Percentiles rank a stretch among this genome's conserved stretches.
phyloP scores from a whole-genome alignment of 1,140 invertebrate genomes.

The Argopecten irradians region DNA sequence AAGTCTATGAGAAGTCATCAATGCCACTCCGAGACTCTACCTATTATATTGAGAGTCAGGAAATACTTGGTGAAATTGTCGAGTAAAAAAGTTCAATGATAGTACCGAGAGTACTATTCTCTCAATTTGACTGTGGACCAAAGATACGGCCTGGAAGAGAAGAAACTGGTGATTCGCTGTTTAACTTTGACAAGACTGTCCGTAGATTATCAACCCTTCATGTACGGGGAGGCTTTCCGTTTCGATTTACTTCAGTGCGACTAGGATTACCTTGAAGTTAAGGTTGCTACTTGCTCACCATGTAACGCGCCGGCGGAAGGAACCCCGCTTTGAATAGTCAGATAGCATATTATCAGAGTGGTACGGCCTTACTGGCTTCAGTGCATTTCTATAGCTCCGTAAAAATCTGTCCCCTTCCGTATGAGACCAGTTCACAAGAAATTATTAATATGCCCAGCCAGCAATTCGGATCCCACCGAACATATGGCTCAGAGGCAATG shows the following conservation, averaged over 20 bases:
- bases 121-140: conserved; percentile 31
- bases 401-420: conserved; percentile 27
- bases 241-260: conserved; percentile 24
- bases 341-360: conserved; percentile 31
- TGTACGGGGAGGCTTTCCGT: conserved; percentile 38
- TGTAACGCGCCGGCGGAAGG: too few species aligned
- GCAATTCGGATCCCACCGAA: conserved; percentile 46
- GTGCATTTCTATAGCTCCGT: conserved; percentile 14
- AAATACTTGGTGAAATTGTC: too few species aligned
- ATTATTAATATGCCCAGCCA: conserved; percentile 55
- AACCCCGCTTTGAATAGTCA: conserved; percentile 30
- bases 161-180: conserved; percentile 47
- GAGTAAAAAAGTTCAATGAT: conserved; percentile 22
- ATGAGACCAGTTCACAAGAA: conserved; percentile 34
- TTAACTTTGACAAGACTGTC: conserved; percentile 55
- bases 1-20: too few species aligned
- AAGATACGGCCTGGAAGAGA: conserved; percentile 34
- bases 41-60: too few species aligned
- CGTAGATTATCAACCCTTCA: conserved; percentile 49
- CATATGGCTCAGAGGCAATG: conserved; percentile 35
- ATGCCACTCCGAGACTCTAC: too few species aligned
- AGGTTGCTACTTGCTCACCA: conserved; percentile 39
- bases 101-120: conserved; percentile 38
- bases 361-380: conserved; percentile 34
- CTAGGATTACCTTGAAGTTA: conserved; percentile 25